phyloP scores from a whole-genome alignment of 2,888 invertebrate species.

The Hirtodrosophila duncani region DNA sequence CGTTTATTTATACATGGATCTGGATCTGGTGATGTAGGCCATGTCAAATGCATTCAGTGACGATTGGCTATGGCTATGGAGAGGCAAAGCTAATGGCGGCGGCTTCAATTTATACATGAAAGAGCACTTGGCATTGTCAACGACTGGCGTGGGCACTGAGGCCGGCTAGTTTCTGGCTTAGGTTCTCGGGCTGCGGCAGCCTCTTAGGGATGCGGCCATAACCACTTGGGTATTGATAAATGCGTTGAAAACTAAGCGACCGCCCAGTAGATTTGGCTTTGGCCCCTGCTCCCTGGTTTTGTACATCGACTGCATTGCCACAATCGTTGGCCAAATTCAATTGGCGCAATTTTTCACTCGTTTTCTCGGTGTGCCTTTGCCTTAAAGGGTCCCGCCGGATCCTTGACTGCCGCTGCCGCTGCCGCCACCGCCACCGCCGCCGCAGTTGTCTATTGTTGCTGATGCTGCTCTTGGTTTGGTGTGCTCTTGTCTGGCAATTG shows the following conservation, averaged over 20 bases:
- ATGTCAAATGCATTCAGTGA: no score
- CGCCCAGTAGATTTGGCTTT: constrained; percentile 70
- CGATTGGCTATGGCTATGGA: no score
- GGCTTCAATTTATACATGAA: no score
- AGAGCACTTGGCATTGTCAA: constrained; percentile 60
- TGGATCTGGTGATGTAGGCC: no score
- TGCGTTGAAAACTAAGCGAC: constrained; percentile 74
- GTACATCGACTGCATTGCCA: constrained; percentile 37
- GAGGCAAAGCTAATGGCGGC: no score
- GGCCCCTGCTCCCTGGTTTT: constrained; percentile 24
- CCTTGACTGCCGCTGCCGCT: constrained; percentile 41
- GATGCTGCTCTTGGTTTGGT: constrained; percentile 1
- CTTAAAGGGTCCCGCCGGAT: constrained; percentile 56
- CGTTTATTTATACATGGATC: no score
- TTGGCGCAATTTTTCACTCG: constrained; percentile 76
- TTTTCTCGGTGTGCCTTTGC: constrained; percentile 44
- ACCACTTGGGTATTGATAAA: constrained; percentile 73
- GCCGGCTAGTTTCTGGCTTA: no score
- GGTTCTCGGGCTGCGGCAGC: no score
- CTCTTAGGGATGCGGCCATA: constrained; percentile 13
- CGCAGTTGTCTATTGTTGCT: constrained; percentile 56
- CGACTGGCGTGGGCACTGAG: constrained; percentile 27
- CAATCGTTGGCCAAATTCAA: constrained; percentile 74
- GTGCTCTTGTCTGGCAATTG: constrained; percentile 50
- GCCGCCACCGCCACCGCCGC: no score